Evolutionary conservation across 2,888 invertebrate species (phyloP), one percentile per base, ranked within the genome.

Genomic region (Meteorus cinctellus): DNA sequence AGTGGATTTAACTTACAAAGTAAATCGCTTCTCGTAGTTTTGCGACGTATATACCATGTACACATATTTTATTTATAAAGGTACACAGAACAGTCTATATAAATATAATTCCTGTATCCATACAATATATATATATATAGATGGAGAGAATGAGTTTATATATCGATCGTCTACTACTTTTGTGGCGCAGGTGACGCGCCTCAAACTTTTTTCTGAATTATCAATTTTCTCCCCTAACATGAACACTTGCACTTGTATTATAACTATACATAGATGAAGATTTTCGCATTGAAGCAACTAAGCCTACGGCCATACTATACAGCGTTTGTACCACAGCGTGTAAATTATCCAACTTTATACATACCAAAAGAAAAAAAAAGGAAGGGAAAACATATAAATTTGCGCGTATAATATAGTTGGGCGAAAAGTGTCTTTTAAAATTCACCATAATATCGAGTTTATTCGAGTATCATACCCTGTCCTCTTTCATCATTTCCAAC

Each of bases 171-270:
- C 36, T 65, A 8, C 65, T 41, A 65, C 36, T 65, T 34, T 27
- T 62, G 73, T 73, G 79, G 74, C 81, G 79, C 82, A 81, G 82
- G 82, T 83, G 83, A 82, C 81, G 80, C 78, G 69, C 60, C 45
- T 51, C 45, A 72, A 81, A 80, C 72, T 80, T 81, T 81, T 24
- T 79, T 78, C 70, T 62, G 81, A 80, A 82, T 82, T 81, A 81
- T 81, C 82, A 82, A 81, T 83, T 81, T 81, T 77, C 79, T 74
- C 66, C 66, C 59, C 59, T 75, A 48, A 48, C 24, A 72, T 45
- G 45, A 60, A 60, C 41, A 8, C 51, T 68, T 72, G 68, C 63
- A 29, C 41, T 31, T n/a, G 59, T n/a, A 41, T 24, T n/a, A 48
- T 48, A 48, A 48, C 48, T 27, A 29, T 41, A 27, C 27, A 45